phyloP scores from a whole-genome alignment of 1,140 invertebrate species.

The Bemisia tabaci region DNA sequence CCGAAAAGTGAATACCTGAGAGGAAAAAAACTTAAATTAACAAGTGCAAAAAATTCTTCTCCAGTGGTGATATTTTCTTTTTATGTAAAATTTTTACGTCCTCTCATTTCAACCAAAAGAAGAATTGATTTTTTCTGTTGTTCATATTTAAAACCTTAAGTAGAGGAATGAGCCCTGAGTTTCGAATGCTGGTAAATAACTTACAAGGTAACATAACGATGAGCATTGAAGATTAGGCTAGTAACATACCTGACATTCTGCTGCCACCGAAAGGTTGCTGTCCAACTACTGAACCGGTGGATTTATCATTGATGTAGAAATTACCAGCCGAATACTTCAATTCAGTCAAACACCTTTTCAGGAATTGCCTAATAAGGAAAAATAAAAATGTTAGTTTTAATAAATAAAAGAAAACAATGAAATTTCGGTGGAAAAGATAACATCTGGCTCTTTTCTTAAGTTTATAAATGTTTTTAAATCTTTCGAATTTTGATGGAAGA shows the following conservation, averaged over 20 bases:
- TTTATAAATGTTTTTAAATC: background rate
- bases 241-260: constrained; percentile 80
- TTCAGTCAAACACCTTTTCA: constrained; percentile 55
- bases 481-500: background rate
- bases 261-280: constrained; percentile 98
- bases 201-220: no score
- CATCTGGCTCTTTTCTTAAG: background rate
- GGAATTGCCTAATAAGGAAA: constrained; percentile 42
- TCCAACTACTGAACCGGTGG: constrained; percentile 94
- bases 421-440: background rate
- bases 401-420: background rate
- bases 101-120: no score
- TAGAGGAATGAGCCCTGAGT: no score
- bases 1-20: no score
- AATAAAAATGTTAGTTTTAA: constrained; percentile 3
- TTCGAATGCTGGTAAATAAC: no score
- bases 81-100: no score
- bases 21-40: no score
- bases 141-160: no score
- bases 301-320: constrained; percentile 98
- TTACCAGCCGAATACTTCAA: constrained; percentile 84
- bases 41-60: no score
- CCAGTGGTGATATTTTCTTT: no score
- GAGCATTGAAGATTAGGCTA: no score
- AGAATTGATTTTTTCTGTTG: no score